Evolutionary conservation across 2,797 vertebrate species (phyloP).

Genomic region (Microhierax caerulescens): DNA sequence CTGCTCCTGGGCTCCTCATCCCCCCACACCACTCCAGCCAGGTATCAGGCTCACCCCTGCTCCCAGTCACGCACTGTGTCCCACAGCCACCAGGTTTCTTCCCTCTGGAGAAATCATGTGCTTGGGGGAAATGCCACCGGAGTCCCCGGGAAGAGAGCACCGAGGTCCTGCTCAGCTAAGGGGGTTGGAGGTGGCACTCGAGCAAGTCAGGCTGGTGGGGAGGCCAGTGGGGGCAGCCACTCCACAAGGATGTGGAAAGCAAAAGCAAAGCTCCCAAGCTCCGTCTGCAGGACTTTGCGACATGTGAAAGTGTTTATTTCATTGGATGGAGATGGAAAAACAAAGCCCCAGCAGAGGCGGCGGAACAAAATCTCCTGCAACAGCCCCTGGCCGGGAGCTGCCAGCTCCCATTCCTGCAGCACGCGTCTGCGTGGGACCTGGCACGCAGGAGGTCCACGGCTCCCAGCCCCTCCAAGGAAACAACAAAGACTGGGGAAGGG

Average conservation of each 20-base stretch:
- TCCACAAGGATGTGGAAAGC: not conserved
- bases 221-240: accelerated
- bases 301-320: conserved; percentile 37
- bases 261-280: not conserved
- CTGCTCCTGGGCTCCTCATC: not conserved
- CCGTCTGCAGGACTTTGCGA: accelerated
- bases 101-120: not conserved
- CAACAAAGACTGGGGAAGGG: not conserved
- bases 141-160: not conserved
- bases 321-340: conserved; percentile 25
- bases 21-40: accelerated
- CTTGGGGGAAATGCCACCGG: not conserved
- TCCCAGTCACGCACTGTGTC: accelerated
- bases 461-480: not conserved
- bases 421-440: not conserved
- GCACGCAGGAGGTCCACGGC: accelerated
- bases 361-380: not conserved
- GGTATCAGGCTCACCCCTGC: not conserved
- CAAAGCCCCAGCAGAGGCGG: not conserved
- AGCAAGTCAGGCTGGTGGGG: not conserved
- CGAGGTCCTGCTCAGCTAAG: accelerated
- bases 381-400: not conserved
- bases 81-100: not conserved
- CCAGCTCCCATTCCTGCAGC: conserved; percentile 18
- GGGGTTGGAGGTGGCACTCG: not conserved